Percentiles rank a stretch among this genome's conserved stretches.
phyloP scores from a whole-genome alignment of 2,888 invertebrate genomes.

The Drosophila austrosaltans region DNA sequence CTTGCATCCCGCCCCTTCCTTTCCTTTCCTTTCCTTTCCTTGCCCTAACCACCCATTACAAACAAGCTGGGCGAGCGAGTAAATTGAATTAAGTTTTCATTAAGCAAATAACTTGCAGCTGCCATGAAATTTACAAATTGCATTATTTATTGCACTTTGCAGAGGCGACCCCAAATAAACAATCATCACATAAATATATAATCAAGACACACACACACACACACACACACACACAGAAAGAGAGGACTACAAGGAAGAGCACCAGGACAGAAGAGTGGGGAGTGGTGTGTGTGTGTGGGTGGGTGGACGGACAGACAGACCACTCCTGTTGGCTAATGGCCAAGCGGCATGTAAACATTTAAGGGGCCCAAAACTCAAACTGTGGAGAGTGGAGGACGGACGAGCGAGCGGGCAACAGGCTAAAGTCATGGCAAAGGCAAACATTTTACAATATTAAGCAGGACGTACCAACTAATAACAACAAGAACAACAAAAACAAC shows the following conservation, averaged over 20 bases:
- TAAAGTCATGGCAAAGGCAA: constrained; percentile 43
- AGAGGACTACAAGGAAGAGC: not conserved
- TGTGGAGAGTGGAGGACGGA: not conserved
- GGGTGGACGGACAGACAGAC: constrained; percentile 15
- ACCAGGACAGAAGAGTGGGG: not conserved
- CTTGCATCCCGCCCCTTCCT: not conserved
- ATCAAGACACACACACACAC: constrained; percentile 39
- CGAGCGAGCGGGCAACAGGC: constrained; percentile 14
- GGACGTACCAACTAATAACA: not conserved
- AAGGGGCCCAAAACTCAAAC: constrained; percentile 4
- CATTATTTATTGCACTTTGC: constrained; percentile 46
- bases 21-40: not conserved
- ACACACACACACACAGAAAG: constrained; percentile 19
- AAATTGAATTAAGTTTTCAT: constrained; percentile 55
- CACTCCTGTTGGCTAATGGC: constrained; percentile 41
- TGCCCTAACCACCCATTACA: not conserved
- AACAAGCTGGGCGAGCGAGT: constrained; percentile 19
- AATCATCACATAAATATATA: constrained; percentile 52
- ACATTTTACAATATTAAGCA: constrained; percentile 48
- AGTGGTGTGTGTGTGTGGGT: not conserved
- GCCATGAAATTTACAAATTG: constrained; percentile 48
- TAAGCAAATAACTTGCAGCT: constrained; percentile 45
- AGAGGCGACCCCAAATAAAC: constrained; percentile 49
- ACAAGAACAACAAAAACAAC: no score
- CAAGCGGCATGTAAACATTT: constrained; percentile 38